Evolutionary conservation across 2,113 vertebrate species (phyloP), one percentile per base, ranked within the genome.

Genomic region (Barnardius zonarius): DNA sequence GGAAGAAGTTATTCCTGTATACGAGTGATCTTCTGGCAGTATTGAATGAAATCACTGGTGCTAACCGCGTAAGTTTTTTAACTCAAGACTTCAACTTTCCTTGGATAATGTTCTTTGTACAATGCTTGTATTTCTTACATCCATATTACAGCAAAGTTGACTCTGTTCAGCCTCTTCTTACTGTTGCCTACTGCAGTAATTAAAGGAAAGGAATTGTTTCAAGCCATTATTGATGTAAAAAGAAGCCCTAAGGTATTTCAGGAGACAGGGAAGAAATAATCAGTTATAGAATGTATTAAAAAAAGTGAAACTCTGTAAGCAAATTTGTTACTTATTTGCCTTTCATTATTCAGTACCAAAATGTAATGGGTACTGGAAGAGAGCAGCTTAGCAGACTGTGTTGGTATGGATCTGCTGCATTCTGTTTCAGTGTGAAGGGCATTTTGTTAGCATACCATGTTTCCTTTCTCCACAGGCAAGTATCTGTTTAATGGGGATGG

Each of bases 171-270:
- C 22, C 80, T 43, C 76, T 93, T 90, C 55, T 75, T 76, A 44
- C 69, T 8, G 1, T 83, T 88, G 28, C 20, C 59, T 74, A 12
- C 43, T 78, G 59, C 20, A 77, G 9, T 86, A 92, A 88, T 94
- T 90, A 83, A 95, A 86, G 55, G 55, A 75, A 78, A 57, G 20
- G 66, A 79, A 76, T 87, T 85, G 11, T 95, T 95, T 90, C 33
- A 76, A 84, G 67, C 49, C 43, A 48, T 90, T 87, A 52, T 54
- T 91, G 81, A 70, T 3, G 16, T 81, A 93, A 90, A 93, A n/a
- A 11, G 16, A 86, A 93, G 73, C 80, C 76, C 10, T 77, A 31
- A 88, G 88, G 76, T 88, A 31, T 78, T 49, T 94, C 64, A 15
- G 66, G 39, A 92, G 85, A 76, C 51, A 39, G 70, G 46, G 79